Evolutionary conservation across 1,140 invertebrate species (phyloP).

Genomic region (Sarcophaga bullata): DNA sequence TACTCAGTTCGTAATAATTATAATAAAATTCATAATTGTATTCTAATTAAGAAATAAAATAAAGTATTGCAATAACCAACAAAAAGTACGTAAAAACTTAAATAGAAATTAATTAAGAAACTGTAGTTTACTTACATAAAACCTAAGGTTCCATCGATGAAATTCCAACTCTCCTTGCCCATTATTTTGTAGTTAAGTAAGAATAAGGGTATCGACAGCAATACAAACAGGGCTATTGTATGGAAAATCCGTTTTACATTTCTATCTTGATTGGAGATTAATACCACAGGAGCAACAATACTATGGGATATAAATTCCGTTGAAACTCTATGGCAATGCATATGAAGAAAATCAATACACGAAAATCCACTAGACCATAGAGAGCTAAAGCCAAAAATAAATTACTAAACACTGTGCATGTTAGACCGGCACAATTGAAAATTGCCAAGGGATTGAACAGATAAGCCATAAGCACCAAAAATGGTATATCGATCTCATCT

Average conservation of each 20-base stretch:
- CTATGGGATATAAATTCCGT: slow-evolving; percentile 87
- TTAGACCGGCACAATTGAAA: slow-evolving; percentile 88
- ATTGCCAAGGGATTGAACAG: slow-evolving; percentile 94
- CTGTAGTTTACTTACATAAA: slow-evolving; percentile 77
- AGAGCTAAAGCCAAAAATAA: slow-evolving; percentile 79
- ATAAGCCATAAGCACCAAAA: slow-evolving; percentile 83
- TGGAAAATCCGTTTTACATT: slow-evolving; percentile 35
- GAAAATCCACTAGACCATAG: slow-evolving; percentile 76
- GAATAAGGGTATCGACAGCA: slow-evolving; percentile 52
- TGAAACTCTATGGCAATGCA: slow-evolving; percentile 81
- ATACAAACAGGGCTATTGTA: slow-evolving; percentile 58
- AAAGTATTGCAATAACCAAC: too few species aligned
- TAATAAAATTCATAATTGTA: too few species aligned
- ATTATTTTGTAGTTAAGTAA: slow-evolving; percentile 52
- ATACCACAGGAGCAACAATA: slow-evolving; percentile 83
- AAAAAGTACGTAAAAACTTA: background rate
- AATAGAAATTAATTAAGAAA: slow-evolving; percentile 8
- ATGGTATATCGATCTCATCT: slow-evolving; percentile 69
- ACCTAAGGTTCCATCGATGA: slow-evolving; percentile 82
- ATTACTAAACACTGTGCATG: slow-evolving; percentile 92
- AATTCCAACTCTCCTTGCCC: slow-evolving; percentile 72
- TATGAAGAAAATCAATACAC: slow-evolving; percentile 70
- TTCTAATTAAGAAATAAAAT: too few species aligned
- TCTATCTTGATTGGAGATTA: slow-evolving; percentile 66
- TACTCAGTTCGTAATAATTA: too few species aligned